A percentile compares a stretch with the other conserved stretches of the same genome.
Conservation (phyloP, 2,113 vertebrate species). For the Progne subis region DNA sequence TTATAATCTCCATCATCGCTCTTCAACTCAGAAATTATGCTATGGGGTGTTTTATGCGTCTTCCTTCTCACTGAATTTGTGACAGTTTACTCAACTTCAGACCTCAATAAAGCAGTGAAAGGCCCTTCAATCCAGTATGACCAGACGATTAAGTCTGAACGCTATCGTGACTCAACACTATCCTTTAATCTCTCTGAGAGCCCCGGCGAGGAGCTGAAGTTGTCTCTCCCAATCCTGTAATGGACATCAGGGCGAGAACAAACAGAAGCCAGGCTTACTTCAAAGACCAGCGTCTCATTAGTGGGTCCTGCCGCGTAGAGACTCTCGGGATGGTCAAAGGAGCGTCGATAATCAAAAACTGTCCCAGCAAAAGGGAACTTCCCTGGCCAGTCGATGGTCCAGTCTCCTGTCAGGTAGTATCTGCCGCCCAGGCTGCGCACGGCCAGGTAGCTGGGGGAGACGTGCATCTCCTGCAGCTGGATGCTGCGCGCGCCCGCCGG, state of each 20-base stretch:
- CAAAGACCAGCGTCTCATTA: conserved; percentile 95
- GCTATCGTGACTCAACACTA: conserved; percentile 10
- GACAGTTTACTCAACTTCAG: neutral
- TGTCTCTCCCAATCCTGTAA: conserved; percentile 60
- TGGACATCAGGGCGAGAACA: conserved; percentile 41
- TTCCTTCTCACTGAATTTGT: neutral
- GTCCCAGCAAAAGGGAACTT: conserved; percentile 90
- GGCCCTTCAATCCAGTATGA: neutral
- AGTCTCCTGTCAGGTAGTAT: conserved; percentile 91
- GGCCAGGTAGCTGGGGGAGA: conserved; percentile 90
- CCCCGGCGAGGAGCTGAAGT: conserved; percentile 18
- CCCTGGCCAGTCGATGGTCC: conserved; percentile 96
- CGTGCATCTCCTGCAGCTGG: conserved; percentile 83
- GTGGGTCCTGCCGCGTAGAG: conserved; percentile 88
- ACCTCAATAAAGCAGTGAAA: neutral
- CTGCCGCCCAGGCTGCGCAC: conserved; percentile 82
- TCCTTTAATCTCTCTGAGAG: conserved; percentile 55
- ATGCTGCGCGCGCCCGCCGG: conserved; percentile 89
- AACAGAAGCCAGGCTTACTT: conserved; percentile 83
- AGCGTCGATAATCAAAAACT: conserved; percentile 88
- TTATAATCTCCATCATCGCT: neutral
- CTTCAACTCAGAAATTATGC: neutral
- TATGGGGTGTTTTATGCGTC: neutral
- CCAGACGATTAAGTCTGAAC: conserved; percentile 55
- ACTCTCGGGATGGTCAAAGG: conserved; percentile 86